phyloP scores from a whole-genome alignment of 2,113 vertebrate genomes.

The Aythya baeri region DNA sequence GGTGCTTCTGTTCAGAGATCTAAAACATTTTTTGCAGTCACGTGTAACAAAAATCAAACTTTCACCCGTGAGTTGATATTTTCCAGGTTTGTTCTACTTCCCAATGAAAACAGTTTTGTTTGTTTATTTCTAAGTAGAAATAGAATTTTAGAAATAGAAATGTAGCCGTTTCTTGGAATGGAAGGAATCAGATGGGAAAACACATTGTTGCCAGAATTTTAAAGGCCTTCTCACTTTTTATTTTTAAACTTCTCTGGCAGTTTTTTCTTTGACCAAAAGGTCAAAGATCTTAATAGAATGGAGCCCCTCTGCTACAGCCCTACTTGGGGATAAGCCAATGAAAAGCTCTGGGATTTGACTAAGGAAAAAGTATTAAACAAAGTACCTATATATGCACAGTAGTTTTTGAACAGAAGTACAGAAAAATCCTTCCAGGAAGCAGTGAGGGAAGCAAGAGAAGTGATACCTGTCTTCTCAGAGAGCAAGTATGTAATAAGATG shows the following conservation, averaged over 20 bases:
- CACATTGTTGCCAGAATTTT: background rate
- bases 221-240: background rate
- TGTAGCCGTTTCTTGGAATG: background rate
- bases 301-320: background rate
- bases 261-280: background rate
- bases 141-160: too few species aligned
- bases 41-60: background rate
- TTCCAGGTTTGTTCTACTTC: slow-evolving; percentile 11
- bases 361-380: background rate
- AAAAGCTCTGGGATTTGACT: background rate
- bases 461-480: background rate
- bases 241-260: slow-evolving; percentile 9
- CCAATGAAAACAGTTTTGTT: background rate
- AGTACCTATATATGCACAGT: background rate
- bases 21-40: slow-evolving; percentile 23
- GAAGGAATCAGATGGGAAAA: slow-evolving; percentile 22
- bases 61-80: background rate
- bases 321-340: background rate
- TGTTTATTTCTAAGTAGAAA: slow-evolving; percentile 27
- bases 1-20: slow-evolving; percentile 36
- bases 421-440: background rate
- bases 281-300: background rate
- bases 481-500: background rate
- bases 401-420: background rate
- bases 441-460: background rate